These are phyloP conservation scores for Acholoe squamosa DNA, from an alignment of 2,888 invertebrate genomes.

Conservation along the genomic window DNA sequence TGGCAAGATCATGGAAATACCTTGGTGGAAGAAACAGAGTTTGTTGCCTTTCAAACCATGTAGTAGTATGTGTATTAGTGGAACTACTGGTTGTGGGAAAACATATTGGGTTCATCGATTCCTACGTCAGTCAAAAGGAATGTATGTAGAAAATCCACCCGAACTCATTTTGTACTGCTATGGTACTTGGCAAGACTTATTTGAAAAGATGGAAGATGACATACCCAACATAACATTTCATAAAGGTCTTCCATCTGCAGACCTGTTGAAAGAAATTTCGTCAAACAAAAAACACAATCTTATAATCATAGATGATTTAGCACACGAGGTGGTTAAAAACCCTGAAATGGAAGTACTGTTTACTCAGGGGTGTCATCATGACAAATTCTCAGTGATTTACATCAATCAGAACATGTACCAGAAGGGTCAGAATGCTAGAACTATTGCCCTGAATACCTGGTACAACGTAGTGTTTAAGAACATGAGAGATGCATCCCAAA, in stretches of 20 bases:
- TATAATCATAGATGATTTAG: not conserved
- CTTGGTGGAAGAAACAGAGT: not conserved
- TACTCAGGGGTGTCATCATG: slow-evolving; percentile 4
- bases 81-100: not conserved
- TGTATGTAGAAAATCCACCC: not conserved
- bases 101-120: not conserved
- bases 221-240: not conserved
- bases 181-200: slow-evolving; percentile 9
- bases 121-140: not conserved
- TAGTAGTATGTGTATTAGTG: not conserved
- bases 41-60: not conserved
- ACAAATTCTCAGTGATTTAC: not conserved
- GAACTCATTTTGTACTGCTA: not conserved
- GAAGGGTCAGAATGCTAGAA: not conserved
- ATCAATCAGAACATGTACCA: not conserved
- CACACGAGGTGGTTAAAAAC: not conserved
- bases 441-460: slow-evolving; percentile 18
- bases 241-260: not conserved
- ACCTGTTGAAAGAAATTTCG: not conserved
- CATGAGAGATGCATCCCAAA: slow-evolving; percentile 22
- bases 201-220: not conserved
- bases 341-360: not conserved
- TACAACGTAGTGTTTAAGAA: not conserved
- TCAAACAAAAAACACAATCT: not conserved
- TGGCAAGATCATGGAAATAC: too few relatives aligned